phyloP scores from a whole-genome alignment of 2,888 invertebrate genomes.

The Drosophila falleni region DNA sequence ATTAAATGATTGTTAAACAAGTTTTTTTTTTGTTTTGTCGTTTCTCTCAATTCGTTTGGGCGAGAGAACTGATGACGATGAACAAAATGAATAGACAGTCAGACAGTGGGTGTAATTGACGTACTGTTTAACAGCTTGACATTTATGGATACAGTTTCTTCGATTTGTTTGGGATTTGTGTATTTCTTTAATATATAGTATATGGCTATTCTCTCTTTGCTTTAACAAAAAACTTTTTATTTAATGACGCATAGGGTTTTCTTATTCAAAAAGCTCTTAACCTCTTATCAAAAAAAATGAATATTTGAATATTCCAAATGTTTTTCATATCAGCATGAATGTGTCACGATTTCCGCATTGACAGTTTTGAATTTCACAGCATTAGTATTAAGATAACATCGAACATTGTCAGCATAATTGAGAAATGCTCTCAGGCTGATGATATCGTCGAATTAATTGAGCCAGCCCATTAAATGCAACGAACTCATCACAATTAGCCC shows the following conservation, averaged over 20 bases:
- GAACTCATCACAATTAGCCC: slow-evolving; percentile 73
- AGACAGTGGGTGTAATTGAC: slow-evolving; percentile 39
- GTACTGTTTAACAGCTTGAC: slow-evolving; percentile 19
- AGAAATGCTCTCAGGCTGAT: slow-evolving; percentile 1
- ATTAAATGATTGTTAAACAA: slow-evolving; percentile 73
- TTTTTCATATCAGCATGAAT: slow-evolving; percentile 8
- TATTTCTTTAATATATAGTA: not conserved
- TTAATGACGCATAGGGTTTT: slow-evolving; percentile 19
- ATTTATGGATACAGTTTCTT: slow-evolving; percentile 18
- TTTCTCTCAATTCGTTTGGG: slow-evolving; percentile 24
- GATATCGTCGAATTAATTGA: slow-evolving; percentile 35
- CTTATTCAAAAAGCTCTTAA: not conserved
- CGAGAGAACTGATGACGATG: slow-evolving; percentile 22
- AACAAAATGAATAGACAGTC: not conserved
- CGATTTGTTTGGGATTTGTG: slow-evolving; percentile 17
- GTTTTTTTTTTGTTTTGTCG: slow-evolving; percentile 42
- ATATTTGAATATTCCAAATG: slow-evolving; percentile 16
- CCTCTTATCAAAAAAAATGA: slow-evolving; percentile 24
- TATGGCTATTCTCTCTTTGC: not conserved
- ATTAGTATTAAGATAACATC: slow-evolving; percentile 26
- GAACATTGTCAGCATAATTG: slow-evolving; percentile 16
- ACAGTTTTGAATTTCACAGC: not conserved
- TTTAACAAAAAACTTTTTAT: not conserved
- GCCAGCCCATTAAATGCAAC: slow-evolving; percentile 52
- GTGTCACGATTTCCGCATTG: slow-evolving; percentile 15